Base-by-base conservation (phyloP, 2,113 vertebrate species). In the Notothenia rossii region DNA sequence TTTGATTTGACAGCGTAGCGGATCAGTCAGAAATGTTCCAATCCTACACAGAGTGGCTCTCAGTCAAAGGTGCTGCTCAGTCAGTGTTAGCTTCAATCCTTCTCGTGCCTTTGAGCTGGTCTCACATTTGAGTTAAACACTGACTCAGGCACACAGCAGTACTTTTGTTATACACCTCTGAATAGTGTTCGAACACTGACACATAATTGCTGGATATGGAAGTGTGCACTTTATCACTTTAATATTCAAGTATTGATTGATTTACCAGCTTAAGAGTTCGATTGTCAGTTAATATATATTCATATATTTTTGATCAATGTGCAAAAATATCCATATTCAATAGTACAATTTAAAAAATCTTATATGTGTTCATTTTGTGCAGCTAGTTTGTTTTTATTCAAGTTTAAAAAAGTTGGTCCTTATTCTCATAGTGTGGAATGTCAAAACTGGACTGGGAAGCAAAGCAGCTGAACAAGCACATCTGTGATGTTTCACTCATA, bases 351-450 rank as follows among this genome's bases (percentile, higher is more conserved):
- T 63, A 33, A 63, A 25, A 45, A 43, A 13, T 66, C 48, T 20
- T 43, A 60, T 48, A 10, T 70, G 49, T 20, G 13, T 50, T 70
- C 1, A 5, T 67, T 70, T 40, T 51, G 14, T 40, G 25, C 61
- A 40, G 46, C 29, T 50, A 10, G 7, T 49, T 43, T 45, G 56
- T 29, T 29, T 29, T 29, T 29, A 29, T 29, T 59, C 3, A 15
- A 50, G 0, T 61, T 62, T 1, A 43, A 40, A 17, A 61, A 11
- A 18, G n/a, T 55, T 70, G 50, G 20, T 76, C 56, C n/a, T 45
- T 60, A 4, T 43, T 51, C 66, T 81, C 13, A 11, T 10, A 3
- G 10, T 40, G 22, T 67, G 75, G 71, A 85, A 80, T 56, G 15
- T 72, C 17, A 2, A 2, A 72, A 43, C 36, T 49, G 43, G 9